These are phyloP conservation scores for Orthosia gracilis DNA, from an alignment of 2,888 invertebrate species.

Conservation along the genomic window DNA sequence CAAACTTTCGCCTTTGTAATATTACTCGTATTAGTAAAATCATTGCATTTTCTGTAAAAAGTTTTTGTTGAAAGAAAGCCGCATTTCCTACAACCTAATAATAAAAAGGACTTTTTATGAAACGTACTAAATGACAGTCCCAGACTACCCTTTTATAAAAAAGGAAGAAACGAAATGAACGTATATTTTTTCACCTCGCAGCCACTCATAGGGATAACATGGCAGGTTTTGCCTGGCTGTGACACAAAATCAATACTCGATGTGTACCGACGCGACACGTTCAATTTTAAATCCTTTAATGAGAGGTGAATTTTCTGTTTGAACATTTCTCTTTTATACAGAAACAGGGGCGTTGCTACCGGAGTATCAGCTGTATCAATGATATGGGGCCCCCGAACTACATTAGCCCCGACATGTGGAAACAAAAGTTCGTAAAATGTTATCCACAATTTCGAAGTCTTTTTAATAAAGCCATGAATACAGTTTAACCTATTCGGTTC, in stretches of 20 bases:
- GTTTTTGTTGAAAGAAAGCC: not conserved
- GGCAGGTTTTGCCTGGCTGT: conserved; percentile 14
- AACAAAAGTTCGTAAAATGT: too few species aligned
- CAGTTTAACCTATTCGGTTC: too few species aligned
- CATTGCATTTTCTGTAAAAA: not conserved
- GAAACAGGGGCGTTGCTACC: too few species aligned
- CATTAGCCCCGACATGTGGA: too few species aligned
- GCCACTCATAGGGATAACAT: conserved; percentile 2
- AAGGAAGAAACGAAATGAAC: not conserved
- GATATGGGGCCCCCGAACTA: too few species aligned
- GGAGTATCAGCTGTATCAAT: too few species aligned
- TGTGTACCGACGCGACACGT: conserved; percentile 6
- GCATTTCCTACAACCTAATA: not conserved
- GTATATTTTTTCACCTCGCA: conserved; percentile 6
- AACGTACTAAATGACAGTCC: not conserved
- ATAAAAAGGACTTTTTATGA: not conserved
- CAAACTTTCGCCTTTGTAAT: too few species aligned
- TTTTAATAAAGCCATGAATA: too few species aligned
- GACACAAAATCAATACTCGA: conserved; percentile 56
- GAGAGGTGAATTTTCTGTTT: not conserved
- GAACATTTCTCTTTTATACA: not conserved
- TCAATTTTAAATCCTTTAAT: conserved; percentile 29
- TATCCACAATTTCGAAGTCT: too few species aligned
- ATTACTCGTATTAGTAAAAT: too few species aligned
- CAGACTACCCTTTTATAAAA: not conserved